These are phyloP conservation scores for Poeciliopsis gracilis DNA, from an alignment of 2,797 vertebrate species.

Conservation along the genomic window DNA sequence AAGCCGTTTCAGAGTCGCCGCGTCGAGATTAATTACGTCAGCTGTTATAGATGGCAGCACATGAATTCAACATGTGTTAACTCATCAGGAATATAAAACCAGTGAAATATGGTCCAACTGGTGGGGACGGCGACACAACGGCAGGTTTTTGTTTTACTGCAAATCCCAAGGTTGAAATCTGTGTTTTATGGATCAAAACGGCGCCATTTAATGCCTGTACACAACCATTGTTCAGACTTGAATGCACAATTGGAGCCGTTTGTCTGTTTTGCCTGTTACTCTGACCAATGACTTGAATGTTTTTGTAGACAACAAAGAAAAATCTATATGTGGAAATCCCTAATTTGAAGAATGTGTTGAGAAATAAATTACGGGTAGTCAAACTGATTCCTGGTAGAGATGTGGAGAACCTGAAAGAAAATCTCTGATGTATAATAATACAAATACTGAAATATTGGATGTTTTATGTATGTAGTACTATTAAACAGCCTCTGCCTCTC, in stretches of 20 bases:
- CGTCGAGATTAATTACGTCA: not conserved
- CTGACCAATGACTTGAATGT: not conserved
- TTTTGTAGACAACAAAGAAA: not conserved
- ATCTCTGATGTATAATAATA: not conserved
- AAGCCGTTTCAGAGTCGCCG: not conserved
- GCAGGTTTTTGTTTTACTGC: not conserved
- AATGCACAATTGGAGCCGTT: not conserved
- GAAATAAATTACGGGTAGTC: not conserved
- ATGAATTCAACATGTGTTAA: slow-evolving; percentile 3
- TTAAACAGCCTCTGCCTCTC: not conserved
- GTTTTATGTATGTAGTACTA: not conserved
- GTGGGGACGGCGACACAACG: not conserved
- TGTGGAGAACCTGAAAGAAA: not conserved
- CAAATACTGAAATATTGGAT: not conserved
- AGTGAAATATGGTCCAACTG: slow-evolving; percentile 1
- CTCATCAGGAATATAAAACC: not conserved
- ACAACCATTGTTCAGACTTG: not conserved
- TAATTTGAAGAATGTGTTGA: not conserved
- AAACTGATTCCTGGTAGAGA: not conserved
- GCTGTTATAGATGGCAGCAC: not conserved
- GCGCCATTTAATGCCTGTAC: not conserved
- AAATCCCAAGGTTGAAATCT: not conserved
- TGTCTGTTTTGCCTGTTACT: not conserved
- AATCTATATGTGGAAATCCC: not conserved
- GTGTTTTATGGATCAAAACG: not conserved